Conservation (phyloP, 1,140 invertebrate genomes). For the Vanessa tameamea region DNA sequence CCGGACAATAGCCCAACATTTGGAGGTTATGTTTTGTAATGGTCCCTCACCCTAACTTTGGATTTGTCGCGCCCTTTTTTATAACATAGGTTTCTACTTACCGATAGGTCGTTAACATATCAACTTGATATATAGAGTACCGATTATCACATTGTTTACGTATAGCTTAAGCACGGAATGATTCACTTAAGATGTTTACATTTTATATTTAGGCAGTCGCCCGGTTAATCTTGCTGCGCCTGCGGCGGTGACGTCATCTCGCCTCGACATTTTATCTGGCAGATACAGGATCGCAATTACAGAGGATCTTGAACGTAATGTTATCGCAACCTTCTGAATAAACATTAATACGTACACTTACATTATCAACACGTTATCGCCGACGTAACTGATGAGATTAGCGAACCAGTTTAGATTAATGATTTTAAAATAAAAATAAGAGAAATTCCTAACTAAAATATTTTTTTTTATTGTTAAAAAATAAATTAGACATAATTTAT, state of each 20-base stretch:
- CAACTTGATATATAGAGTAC: constrained; percentile 14
- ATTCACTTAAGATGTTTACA: constrained; percentile 71
- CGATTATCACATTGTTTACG: constrained; percentile 49
- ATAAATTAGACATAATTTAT: too few species aligned
- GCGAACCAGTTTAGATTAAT: constrained; percentile 11
- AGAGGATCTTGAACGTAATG: constrained; percentile 38
- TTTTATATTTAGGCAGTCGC: constrained; percentile 66
- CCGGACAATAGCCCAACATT: constrained; percentile 60
- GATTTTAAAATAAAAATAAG: background rate
- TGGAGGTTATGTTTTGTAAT: constrained; percentile 57
- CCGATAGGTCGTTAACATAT: background rate
- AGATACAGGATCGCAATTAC: constrained; percentile 61
- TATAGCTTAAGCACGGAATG: constrained; percentile 54
- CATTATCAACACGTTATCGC: constrained; percentile 27
- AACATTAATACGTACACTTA: constrained; percentile 34
- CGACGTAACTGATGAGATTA: constrained; percentile 30
- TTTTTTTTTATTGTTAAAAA: too few species aligned
- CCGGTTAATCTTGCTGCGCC: constrained; percentile 59
- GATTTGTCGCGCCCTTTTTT: constrained; percentile 23
- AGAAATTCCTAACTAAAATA: background rate
- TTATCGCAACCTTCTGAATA: constrained; percentile 46
- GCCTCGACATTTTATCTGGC: constrained; percentile 50
- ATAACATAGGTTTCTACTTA: constrained; percentile 17
- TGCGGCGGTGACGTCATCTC: constrained; percentile 62
- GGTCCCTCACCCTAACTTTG: constrained; percentile 39